Evolutionary conservation across 2,888 invertebrate genomes (phyloP).

Genomic region (Metallyticus violacea): DNA sequence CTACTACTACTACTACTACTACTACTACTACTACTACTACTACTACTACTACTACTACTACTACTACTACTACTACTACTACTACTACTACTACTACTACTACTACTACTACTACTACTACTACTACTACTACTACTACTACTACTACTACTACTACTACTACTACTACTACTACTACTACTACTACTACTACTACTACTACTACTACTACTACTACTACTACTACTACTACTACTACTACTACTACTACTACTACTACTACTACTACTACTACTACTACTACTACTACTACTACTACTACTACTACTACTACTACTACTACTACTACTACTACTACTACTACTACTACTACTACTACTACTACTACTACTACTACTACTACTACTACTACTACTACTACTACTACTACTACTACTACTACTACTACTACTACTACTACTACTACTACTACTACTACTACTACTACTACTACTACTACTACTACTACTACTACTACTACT

Average conservation of each 20-base stretch:
- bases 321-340: conserved; percentile 15
- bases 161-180: conserved; percentile 17
- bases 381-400: conserved; percentile 17
- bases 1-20: conserved; percentile 17
- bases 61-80: conserved; percentile 17
- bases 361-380: conserved; percentile 17
- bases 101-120: conserved; percentile 17
- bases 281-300: conserved; percentile 17
- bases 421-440: conserved; percentile 17
- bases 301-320: conserved; percentile 17
- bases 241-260: conserved; percentile 16
- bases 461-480: conserved; percentile 17
- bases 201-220: conserved; percentile 17
- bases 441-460: conserved; percentile 17
- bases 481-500: conserved; percentile 15
- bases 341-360: conserved; percentile 17
- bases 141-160: conserved; percentile 17
- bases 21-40: conserved; percentile 17
- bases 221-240: conserved; percentile 17
- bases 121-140: conserved; percentile 17
- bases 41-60: conserved; percentile 17
- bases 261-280: conserved; percentile 15
- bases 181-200: conserved; percentile 17
- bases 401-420: conserved; percentile 15
- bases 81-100: conserved; percentile 17